These are phyloP conservation scores for Drosophila bipectinata DNA, from an alignment of 1,140 invertebrate genomes.

Conservation along the genomic window DNA sequence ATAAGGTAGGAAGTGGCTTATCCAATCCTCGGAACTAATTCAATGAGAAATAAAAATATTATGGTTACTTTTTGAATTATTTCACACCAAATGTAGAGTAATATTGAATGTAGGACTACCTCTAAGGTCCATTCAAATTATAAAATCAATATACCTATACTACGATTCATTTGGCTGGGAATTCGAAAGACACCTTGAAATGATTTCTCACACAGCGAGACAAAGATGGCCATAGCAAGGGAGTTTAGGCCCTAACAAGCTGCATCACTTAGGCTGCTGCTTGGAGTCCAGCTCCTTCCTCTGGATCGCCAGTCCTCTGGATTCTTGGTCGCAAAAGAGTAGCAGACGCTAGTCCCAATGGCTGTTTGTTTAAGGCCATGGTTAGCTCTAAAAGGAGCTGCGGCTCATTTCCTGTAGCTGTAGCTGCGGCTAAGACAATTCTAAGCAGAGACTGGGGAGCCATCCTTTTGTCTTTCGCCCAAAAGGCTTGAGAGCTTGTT, in stretches of 20 bases:
- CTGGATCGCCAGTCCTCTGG: conserved; percentile 7
- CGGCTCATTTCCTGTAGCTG: conserved; percentile 65
- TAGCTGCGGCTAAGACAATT: conserved; percentile 45
- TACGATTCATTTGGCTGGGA: not conserved
- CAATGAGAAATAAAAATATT: too few species aligned
- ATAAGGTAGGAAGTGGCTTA: not conserved
- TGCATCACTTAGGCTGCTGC: conserved; percentile 55
- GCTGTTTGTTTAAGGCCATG: conserved; percentile 70
- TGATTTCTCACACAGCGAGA: conserved; percentile 70
- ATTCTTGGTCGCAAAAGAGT: conserved; percentile 14
- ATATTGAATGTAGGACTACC: too few species aligned
- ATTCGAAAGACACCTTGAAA: conserved; percentile 60
- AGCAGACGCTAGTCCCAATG: conserved; percentile 28
- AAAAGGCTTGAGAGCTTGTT: conserved; percentile 62
- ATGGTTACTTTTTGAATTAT: too few species aligned
- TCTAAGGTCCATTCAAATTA: too few species aligned
- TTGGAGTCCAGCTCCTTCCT: not conserved
- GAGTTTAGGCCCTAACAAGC: conserved; percentile 66
- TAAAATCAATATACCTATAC: conserved; percentile 7
- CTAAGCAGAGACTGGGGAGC: conserved; percentile 54
- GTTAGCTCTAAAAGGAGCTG: conserved; percentile 78
- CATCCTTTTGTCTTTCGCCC: conserved; percentile 69
- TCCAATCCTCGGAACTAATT: not conserved
- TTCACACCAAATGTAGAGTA: too few species aligned
- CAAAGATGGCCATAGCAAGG: conserved; percentile 35